Evolutionary conservation across 2,113 vertebrate species (phyloP).

Genomic region (Nothocercus julius): DNA sequence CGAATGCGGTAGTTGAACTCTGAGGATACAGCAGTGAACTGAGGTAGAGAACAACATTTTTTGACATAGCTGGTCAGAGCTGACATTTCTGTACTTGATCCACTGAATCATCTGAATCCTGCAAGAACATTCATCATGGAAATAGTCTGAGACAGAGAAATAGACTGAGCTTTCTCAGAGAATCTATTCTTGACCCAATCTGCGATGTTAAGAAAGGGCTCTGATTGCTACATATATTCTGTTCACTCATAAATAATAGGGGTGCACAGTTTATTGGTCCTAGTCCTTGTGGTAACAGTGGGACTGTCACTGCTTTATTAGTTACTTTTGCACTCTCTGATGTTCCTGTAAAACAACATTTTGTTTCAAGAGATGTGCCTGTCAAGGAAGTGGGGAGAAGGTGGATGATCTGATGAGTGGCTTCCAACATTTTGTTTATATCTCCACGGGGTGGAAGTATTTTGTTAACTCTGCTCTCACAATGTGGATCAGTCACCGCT

Average conservation of each 20-base stretch:
- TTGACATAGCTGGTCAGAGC: slow-evolving; percentile 33
- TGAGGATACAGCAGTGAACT: neutral
- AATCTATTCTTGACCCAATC: slow-evolving; percentile 57
- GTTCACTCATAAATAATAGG: slow-evolving; percentile 56
- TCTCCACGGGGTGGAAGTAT: slow-evolving; percentile 30
- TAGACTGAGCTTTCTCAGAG: slow-evolving; percentile 29
- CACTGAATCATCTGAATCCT: slow-evolving; percentile 37
- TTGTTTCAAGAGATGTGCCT: slow-evolving; percentile 37
- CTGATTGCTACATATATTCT: slow-evolving; percentile 35
- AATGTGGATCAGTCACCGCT: slow-evolving; percentile 45
- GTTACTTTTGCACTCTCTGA: slow-evolving; percentile 57
- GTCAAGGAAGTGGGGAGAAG: slow-evolving; percentile 32
- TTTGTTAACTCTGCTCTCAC: slow-evolving; percentile 60
- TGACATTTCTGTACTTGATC: slow-evolving; percentile 64
- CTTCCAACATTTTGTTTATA: slow-evolving; percentile 65
- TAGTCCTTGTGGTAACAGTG: slow-evolving; percentile 28
- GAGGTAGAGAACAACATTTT: slow-evolving; percentile 21
- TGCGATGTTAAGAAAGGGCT: slow-evolving; percentile 46
- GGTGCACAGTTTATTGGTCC: neutral
- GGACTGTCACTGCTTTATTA: slow-evolving; percentile 62
- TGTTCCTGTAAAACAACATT: slow-evolving; percentile 57
- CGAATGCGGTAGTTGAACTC: neutral
- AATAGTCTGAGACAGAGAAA: slow-evolving; percentile 57
- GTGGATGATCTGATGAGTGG: slow-evolving; percentile 35
- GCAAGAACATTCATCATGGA: slow-evolving; percentile 58